These are phyloP conservation scores for Ciconia nigra DNA, from an alignment of 2,797 vertebrate genomes.

Conservation along the genomic window DNA sequence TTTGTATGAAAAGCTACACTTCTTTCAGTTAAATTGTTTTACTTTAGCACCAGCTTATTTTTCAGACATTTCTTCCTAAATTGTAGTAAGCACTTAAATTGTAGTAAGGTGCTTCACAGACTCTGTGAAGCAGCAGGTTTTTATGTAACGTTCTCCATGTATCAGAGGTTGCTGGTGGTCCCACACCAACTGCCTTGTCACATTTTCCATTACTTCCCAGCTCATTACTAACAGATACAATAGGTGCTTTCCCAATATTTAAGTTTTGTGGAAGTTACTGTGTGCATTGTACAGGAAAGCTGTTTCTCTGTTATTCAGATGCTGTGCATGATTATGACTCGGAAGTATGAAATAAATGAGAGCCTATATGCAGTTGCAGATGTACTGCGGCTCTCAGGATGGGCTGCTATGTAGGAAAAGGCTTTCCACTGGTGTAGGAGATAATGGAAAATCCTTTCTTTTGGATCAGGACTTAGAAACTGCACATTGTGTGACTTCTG, in stretches of 20 bases:
- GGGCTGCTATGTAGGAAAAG: not conserved
- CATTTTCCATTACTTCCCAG: not conserved
- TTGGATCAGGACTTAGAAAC: not conserved
- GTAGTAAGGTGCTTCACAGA: not conserved
- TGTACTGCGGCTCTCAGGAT: not conserved
- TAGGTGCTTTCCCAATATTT: not conserved
- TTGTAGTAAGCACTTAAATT: not conserved
- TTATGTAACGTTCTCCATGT: fast-evolving
- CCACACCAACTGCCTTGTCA: not conserved
- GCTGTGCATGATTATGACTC: not conserved
- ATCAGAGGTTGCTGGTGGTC: not conserved
- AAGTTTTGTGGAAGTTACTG: not conserved
- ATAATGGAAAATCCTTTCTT: not conserved
- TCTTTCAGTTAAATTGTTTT: not conserved
- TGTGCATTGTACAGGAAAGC: not conserved
- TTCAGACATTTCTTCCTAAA: not conserved
- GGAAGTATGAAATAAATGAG: not conserved
- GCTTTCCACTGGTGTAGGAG: not conserved
- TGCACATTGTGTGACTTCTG: not conserved
- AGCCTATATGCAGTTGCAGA: not conserved
- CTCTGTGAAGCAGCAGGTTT: not conserved
- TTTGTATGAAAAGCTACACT: not conserved
- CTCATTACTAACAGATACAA: not conserved
- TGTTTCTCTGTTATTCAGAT: not conserved
- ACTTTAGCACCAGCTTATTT: not conserved